phyloP scores from a whole-genome alignment of 2,797 vertebrate genomes.

The Alectoris magna region DNA sequence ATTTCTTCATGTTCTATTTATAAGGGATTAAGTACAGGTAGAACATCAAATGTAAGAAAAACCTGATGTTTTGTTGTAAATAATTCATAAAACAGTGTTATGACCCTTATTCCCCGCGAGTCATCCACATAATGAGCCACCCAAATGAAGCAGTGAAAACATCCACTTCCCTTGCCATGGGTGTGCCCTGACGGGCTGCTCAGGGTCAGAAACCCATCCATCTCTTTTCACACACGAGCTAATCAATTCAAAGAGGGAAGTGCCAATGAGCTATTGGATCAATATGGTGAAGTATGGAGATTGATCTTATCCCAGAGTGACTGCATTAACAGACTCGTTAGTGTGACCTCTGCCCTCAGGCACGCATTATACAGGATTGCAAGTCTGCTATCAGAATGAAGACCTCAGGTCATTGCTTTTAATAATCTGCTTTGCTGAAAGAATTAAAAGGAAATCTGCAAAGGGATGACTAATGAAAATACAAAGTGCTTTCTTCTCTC shows the following conservation, averaged over 20 bases:
- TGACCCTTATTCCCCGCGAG: neutral
- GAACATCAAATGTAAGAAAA: constrained; percentile 9
- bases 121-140: constrained; percentile 24
- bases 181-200: constrained; percentile 45
- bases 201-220: constrained; percentile 72
- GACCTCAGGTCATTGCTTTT: constrained; percentile 73
- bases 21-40: neutral
- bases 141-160: constrained; percentile 48
- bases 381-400: constrained; percentile 70
- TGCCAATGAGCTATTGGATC: constrained; percentile 83
- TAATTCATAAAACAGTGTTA: constrained; percentile 51
- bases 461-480: constrained; percentile 65
- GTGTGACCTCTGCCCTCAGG: constrained; percentile 87
- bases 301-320: constrained; percentile 90
- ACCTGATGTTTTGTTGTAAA: constrained; percentile 9
- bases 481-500: neutral
- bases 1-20: neutral
- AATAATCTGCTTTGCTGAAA: constrained; percentile 76
- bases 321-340: constrained; percentile 88
- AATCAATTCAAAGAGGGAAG: constrained; percentile 77
- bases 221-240: constrained; percentile 77
- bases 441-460: constrained; percentile 66
- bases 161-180: constrained; percentile 33
- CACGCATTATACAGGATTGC: constrained; percentile 80
- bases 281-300: constrained; percentile 87